Evolutionary conservation across 2,888 invertebrate genomes (phyloP).

Genomic region (Drosophila greeni): DNA sequence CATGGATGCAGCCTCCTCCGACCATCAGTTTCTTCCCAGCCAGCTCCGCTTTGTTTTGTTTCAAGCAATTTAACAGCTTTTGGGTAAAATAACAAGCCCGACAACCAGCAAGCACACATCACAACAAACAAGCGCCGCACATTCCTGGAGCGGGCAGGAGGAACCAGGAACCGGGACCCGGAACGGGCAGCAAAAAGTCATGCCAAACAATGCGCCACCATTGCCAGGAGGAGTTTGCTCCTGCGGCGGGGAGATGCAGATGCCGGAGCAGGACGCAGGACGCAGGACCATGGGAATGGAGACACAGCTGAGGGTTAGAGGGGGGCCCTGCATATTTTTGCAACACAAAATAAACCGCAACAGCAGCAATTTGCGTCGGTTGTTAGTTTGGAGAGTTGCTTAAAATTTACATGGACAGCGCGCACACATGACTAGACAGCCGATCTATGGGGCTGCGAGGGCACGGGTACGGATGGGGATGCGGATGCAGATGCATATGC

Average conservation of each 20-base stretch:
- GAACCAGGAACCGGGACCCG: conserved; percentile 3
- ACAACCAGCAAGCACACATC: conserved; percentile 41
- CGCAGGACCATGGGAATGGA: conserved; percentile 1
- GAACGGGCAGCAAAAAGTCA: conserved; percentile 64
- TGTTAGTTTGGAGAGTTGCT: conserved; percentile 62
- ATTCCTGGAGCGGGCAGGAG: conserved; percentile 47
- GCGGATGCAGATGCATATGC: conserved; percentile 25
- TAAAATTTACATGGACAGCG: conserved; percentile 59
- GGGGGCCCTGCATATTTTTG: conserved; percentile 59
- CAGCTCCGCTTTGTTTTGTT: conserved; percentile 57
- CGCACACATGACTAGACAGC: conserved; percentile 56
- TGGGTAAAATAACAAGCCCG: conserved; percentile 72
- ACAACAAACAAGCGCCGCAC: conserved; percentile 46
- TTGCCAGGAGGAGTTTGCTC: conserved; percentile 14
- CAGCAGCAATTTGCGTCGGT: conserved; percentile 70
- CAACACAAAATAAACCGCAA: conserved; percentile 72
- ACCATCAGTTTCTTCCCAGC: conserved; percentile 38
- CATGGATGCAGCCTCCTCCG: conserved; percentile 24
- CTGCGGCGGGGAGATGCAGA: conserved; percentile 18
- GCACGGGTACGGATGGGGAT: conserved; percentile 5
- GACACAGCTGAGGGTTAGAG: conserved; percentile 22
- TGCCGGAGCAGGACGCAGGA: conserved; percentile 11
- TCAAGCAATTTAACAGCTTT: conserved; percentile 72
- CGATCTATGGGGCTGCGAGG: conserved; percentile 43
- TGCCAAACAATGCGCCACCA: conserved; percentile 61